Evolutionary conservation across 2,797 vertebrate species (phyloP).

Genomic region (Anniella stebbinsi): DNA sequence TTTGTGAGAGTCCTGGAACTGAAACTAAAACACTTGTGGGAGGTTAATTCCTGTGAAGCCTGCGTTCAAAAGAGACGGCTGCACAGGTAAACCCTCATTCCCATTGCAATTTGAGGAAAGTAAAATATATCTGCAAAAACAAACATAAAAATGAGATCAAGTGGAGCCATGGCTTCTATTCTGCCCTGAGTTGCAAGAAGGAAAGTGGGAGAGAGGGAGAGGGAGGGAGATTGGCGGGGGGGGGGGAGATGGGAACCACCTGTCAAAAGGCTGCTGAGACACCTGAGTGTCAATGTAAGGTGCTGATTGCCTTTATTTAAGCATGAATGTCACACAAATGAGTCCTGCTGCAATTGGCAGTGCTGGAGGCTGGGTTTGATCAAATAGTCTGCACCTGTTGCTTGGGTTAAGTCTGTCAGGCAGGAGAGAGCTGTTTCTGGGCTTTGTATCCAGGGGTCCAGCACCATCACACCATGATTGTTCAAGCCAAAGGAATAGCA

Average conservation of each 20-base stretch:
- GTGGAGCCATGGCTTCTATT: no score
- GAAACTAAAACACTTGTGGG: background rate
- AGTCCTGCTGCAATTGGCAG: rapidly evolving
- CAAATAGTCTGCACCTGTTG: background rate
- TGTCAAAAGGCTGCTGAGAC: conserved; percentile 6
- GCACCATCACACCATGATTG: background rate
- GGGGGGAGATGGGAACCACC: background rate
- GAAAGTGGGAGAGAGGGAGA: background rate
- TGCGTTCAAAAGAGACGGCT: background rate
- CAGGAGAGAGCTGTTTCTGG: background rate
- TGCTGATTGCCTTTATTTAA: conserved; percentile 38
- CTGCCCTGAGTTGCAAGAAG: background rate
- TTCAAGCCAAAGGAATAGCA: background rate
- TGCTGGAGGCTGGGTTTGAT: background rate
- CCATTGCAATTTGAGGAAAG: background rate
- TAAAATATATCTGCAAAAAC: background rate
- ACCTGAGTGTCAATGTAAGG: background rate
- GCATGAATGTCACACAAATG: background rate
- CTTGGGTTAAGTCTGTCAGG: background rate
- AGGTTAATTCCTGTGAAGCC: background rate
- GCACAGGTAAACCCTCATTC: no score
- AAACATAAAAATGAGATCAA: background rate
- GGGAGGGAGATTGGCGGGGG: no score
- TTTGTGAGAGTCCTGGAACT: background rate
- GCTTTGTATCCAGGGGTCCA: background rate